Conservation (phyloP, 2,888 invertebrate species). For the Drosophila parthenogenetica region DNA sequence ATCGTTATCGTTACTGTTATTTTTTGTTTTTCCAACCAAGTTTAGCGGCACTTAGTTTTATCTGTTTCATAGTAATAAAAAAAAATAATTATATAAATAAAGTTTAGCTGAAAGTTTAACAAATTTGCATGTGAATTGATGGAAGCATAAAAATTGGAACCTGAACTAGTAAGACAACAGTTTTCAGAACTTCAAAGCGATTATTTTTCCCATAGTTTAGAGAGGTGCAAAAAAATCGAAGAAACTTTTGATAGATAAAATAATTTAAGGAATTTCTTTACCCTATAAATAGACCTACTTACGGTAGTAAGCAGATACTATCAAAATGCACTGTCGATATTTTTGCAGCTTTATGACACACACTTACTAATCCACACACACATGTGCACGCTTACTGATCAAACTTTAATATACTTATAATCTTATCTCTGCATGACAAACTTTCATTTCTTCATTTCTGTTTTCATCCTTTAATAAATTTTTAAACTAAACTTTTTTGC, state of each 20-base stretch:
- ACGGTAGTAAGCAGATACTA: not conserved
- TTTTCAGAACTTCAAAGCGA: slow-evolving; percentile 5
- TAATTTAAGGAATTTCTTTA: not conserved
- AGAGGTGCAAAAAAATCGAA: slow-evolving; percentile 6
- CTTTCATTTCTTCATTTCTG: slow-evolving; percentile 36
- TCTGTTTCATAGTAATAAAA: slow-evolving; percentile 25
- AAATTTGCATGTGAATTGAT: slow-evolving; percentile 54
- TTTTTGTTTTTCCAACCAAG: slow-evolving; percentile 9
- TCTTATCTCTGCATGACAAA: slow-evolving; percentile 34
- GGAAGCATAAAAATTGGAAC: slow-evolving; percentile 30
- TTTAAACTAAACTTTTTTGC: slow-evolving; percentile 47
- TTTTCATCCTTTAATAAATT: slow-evolving; percentile 30
- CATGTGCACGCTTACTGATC: slow-evolving; percentile 39
- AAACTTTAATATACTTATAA: not conserved
- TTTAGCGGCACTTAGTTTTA: slow-evolving; percentile 24
- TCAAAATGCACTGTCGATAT: slow-evolving; percentile 6
- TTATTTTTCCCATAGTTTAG: not conserved
- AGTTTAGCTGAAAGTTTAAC: slow-evolving; percentile 8
- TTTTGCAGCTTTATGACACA: slow-evolving; percentile 4
- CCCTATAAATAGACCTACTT: not conserved
- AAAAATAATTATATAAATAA: not conserved
- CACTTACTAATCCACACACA: not conserved
- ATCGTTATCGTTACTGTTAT: slow-evolving; percentile 38
- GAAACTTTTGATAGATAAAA: not conserved
- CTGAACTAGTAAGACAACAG: slow-evolving; percentile 31